Base-by-base conservation (phyloP, 1,140 invertebrate species). In the Saxidomus purpurata region DNA sequence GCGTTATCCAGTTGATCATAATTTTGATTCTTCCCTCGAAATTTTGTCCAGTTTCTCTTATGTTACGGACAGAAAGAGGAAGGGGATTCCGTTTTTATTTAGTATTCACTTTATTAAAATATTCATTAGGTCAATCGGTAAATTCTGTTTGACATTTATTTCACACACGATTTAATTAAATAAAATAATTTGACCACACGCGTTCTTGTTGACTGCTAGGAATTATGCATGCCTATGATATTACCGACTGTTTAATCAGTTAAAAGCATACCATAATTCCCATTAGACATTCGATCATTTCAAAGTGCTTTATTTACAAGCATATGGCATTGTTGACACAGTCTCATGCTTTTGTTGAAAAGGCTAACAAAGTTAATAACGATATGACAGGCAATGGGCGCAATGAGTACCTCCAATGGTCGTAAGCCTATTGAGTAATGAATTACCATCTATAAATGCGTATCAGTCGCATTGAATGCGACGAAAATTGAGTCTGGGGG, bases 291-390 rank as follows among this genome's bases (percentile, higher is more conserved):
- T 71, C 67, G 67, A 38, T 71, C 34, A 34, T 36, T 38, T 71
- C 67, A 36, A 17, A 71, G n/a, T 28, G 19, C 67, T 71, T 71
- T 71, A 71, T 71, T 71, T 71, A 28, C 74, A n/a, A 25, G 25
- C 74, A 77, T 47, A 77, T 77, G 74, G 74, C 43, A 31, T 52
- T 77, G 43, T 77, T 77, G 74, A 77, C 74, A 25, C 34, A 52
- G 9, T 28, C 74, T 49, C 74, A 49, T 77, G 74, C 67, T 36
- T 40, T 71, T 38, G 25, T 22, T 71, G 67, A 71, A 71, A 71
- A n/a, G 67, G 67, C 67, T 40, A 71, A 71, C 36, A 40, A 71
- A 71, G 11, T 40, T 71, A 71, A 71, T 71, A 71, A 71, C 67
- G 28, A 19, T 71, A 71, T 71, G 17, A 71, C 15, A 36, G n/a